Conservation (phyloP, 2,888 invertebrate genomes). For the Bruchidius siliquastri region DNA sequence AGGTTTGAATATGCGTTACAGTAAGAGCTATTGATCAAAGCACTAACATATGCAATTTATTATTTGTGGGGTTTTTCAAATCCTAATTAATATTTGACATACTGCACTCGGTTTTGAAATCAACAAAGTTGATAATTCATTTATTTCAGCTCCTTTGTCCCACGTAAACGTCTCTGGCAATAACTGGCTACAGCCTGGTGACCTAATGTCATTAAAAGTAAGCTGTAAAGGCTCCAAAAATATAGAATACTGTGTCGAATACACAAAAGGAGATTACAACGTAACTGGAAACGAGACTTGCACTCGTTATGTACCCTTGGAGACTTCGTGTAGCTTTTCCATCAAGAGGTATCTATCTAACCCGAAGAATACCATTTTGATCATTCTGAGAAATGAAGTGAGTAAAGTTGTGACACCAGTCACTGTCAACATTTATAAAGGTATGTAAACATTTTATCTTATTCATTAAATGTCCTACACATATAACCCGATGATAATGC, state of each 20-base stretch:
- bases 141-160: conserved; percentile 61
- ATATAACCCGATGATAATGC: too few relatives aligned
- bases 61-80: too few relatives aligned
- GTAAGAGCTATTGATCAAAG: too few relatives aligned
- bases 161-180: conserved; percentile 68
- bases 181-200: conserved; percentile 80
- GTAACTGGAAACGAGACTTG: conserved; percentile 77
- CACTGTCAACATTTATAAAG: conserved; percentile 79
- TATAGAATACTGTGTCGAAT: conserved; percentile 65
- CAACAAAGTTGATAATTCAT: not conserved
- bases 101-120: not conserved
- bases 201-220: conserved; percentile 65
- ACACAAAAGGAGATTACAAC: conserved; percentile 62
- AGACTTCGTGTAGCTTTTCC: conserved; percentile 58
- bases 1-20: too few relatives aligned
- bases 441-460: conserved; percentile 46
- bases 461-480: too few relatives aligned
- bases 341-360: conserved; percentile 61
- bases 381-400: conserved; percentile 74
- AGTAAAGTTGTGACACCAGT: conserved; percentile 64
- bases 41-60: too few relatives aligned
- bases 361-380: conserved; percentile 65
- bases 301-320: conserved; percentile 36
- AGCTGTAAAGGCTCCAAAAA: conserved; percentile 73
- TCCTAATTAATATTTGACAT: not conserved